Base-by-base conservation (phyloP, 2,888 invertebrate genomes). In the Ectropis crepuscularia region DNA sequence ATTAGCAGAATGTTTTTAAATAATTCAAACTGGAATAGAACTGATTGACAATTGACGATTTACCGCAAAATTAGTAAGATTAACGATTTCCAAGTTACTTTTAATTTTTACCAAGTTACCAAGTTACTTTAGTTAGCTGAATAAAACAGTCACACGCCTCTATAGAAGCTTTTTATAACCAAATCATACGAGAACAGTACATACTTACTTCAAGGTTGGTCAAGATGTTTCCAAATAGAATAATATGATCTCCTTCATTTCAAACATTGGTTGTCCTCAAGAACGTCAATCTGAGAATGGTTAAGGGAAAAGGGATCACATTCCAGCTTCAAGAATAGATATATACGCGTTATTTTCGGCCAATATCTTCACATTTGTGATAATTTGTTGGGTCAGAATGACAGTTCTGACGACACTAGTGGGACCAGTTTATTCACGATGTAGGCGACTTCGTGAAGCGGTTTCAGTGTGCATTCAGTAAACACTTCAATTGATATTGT, bases 201-300 rank as follows among this genome's bases (percentile, higher is more conserved):
- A 74, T 86, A 90, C 92, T 90, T 76, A 91, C 92, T 92, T 90
- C 90, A 89, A 90, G 90, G 90, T 89, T 90, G 90, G 91, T 91
- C 90, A 92, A 90, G 92, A 90, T 88, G 85, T 87, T 90, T 84
- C 85, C 81, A 87, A 82, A 82, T 85, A 80, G 73, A 88, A 81
- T 78, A 80, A 76, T 78, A 78, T 77, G 77, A 78, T 79, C 80
- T 82, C 83, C 89, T 79, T 88, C 92, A 91, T 91, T 85, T 88
- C 90, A 89, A 75, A 78, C 81, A 80, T 74, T 74, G 47, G 74
- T 68, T 48, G 48, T 65, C 70, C 70, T 74, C 68, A 74, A 77
- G 74, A 75, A 79, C 78, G 68, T 73, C 70, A 72, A 77, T 78
- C 87, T 89, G 87, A 74, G 87, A 89, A 39, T 55, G 55, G 37